Percentiles rank a stretch among this genome's conserved stretches.
These are phyloP conservation scores for Iselma pallidipennis DNA, from an alignment of 2,888 invertebrate species.

Conservation along the genomic window DNA sequence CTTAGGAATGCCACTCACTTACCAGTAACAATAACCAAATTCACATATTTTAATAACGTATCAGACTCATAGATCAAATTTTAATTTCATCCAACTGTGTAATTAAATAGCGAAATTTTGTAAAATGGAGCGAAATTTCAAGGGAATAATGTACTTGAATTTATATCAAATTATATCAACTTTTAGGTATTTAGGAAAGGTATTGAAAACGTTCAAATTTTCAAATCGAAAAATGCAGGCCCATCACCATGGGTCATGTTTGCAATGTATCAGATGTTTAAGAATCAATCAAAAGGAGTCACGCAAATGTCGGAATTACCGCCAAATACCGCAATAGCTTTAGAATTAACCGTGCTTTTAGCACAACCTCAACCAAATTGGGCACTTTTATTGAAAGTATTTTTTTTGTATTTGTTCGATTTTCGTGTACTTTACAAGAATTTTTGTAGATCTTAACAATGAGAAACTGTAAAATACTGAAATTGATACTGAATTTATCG, in stretches of 20 bases:
- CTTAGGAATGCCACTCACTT: not conserved
- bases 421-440: not conserved
- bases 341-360: conserved; percentile 72
- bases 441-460: conserved; percentile 68
- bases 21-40: not conserved
- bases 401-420: not conserved
- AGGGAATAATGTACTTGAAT: too few species aligned
- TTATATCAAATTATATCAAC: conserved; percentile 3
- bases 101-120: too few species aligned
- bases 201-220: conserved; percentile 60
- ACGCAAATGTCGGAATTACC: conserved; percentile 58
- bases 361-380: conserved; percentile 81
- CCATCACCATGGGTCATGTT: conserved; percentile 74
- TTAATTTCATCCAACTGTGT: too few species aligned
- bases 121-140: too few species aligned
- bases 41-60: too few species aligned
- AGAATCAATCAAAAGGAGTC: conserved; percentile 51
- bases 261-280: conserved; percentile 66
- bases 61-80: too few species aligned
- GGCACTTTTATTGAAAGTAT: conserved; percentile 73
- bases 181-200: conserved; percentile 61
- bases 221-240: conserved; percentile 59
- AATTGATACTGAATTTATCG: conserved; percentile 62
- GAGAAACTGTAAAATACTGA: conserved; percentile 68
- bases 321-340: conserved; percentile 64